These are phyloP conservation scores for Malthinus flaveolus DNA, from an alignment of 2,888 invertebrate genomes.

Conservation along the genomic window DNA sequence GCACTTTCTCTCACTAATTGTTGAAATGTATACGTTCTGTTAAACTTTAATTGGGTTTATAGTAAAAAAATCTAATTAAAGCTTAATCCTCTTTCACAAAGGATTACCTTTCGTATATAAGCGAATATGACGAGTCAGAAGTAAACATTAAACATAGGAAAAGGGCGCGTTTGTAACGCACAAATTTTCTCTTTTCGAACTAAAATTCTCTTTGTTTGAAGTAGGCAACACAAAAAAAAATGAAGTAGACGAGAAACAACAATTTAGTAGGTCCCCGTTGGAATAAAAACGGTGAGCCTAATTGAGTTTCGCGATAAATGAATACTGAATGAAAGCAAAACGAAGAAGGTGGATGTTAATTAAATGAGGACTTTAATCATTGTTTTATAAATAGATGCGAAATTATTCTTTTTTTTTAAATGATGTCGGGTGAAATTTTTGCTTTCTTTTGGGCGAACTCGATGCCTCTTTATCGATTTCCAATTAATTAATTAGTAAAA, in stretches of 20 bases:
- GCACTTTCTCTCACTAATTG: not conserved
- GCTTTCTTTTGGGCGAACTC: too few relatives aligned
- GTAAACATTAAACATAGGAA: conserved; percentile 24
- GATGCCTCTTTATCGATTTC: not conserved
- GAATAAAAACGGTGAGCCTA: conserved; percentile 30
- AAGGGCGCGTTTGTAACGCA: conserved; percentile 21
- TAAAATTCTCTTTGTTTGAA: conserved; percentile 27
- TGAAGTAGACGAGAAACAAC: conserved; percentile 30
- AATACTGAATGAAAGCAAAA: conserved; percentile 31
- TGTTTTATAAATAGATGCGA: conserved; percentile 27
- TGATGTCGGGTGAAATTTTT: too few relatives aligned
- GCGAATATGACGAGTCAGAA: conserved; percentile 9
- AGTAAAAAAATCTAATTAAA: conserved; percentile 21
- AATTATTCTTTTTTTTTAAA: conserved; percentile 18
- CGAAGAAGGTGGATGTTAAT: conserved; percentile 35
- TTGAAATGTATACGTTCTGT: not conserved
- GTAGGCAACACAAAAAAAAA: conserved; percentile 25
- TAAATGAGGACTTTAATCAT: conserved; percentile 35
- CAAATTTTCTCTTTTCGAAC: conserved; percentile 23
- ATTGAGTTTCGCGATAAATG: conserved; percentile 32
- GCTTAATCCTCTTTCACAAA: conserved; percentile 21
- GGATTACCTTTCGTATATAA: conserved; percentile 12
- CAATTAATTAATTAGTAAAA: too few relatives aligned
- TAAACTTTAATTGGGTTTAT: conserved; percentile 17
- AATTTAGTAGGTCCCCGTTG: conserved; percentile 25